Evolutionary conservation across 2,797 vertebrate genomes (phyloP), one percentile per base, ranked within the genome.

Genomic region (Enteromius argenteus): DNA sequence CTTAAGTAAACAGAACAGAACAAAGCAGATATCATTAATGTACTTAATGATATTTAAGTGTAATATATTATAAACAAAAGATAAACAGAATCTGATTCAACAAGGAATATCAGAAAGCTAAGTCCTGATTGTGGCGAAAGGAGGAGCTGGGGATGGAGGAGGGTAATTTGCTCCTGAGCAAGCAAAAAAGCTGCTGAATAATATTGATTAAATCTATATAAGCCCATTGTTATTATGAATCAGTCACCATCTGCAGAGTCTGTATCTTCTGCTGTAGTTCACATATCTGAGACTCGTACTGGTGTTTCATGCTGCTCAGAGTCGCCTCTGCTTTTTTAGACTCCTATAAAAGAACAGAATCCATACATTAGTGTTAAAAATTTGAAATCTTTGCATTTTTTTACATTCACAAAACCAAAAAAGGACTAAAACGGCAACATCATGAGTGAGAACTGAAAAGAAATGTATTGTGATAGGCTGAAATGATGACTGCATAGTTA

Each of bases 181-280:
- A 21, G 19, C 51, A 3, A n/a, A 56, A 56, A 21, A n/a, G 51
- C 53, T 23, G 21, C 21, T 58, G 8, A 58, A 23, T n/a, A 58
- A 58, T 58, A 58, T 21, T 58, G 53, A 58, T 13, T 58, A 30
- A 64, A 78, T 19, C 17, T 49, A 14, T 46, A 23, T n/a, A 21
- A 35, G 27, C 27, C 11, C 1, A 9, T 77, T 79, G 30, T 17
- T 35, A 1, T n/a, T 15, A 44, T 10, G 39, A 51, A 14, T 53
- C 15, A 42, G n/a, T 86, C 88, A 97, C 97, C 95, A 96, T 96
- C 93, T 95, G 97, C 87, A 99, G 95, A 89, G 94, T 97, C 91
- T 97, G 97, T 90, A 99, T 95, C 75, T 97, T 96, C 91, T 96
- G 96, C 72, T 98, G 97, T 73, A 99, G 95, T 90, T 99, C 97